Evolutionary conservation across 2,888 invertebrate genomes (phyloP).

Genomic region (Epinotia nisella): DNA sequence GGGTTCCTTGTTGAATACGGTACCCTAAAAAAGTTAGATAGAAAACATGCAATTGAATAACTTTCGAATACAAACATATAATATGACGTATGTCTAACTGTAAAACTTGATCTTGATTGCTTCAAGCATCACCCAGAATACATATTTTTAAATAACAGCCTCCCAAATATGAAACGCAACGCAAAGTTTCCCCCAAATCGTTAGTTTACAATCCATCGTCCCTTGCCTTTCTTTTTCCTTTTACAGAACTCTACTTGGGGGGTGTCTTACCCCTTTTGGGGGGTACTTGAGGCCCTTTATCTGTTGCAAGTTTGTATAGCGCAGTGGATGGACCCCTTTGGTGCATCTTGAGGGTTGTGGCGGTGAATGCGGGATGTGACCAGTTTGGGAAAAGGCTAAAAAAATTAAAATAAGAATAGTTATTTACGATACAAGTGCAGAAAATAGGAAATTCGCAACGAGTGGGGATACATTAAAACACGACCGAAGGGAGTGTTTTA

Average conservation of each 20-base stretch:
- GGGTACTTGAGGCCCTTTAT: constrained; percentile 82
- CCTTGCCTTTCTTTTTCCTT: constrained; percentile 75
- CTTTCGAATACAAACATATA: no score
- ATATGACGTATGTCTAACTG: no score
- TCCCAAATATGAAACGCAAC: constrained; percentile 15
- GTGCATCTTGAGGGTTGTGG: constrained; percentile 79
- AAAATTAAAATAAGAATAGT: constrained; percentile 19
- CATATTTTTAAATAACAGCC: neutral
- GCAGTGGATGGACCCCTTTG: constrained; percentile 81
- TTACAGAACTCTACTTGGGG: constrained; percentile 76
- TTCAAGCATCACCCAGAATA: no score
- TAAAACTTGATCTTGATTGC: no score
- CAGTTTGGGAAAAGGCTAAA: constrained; percentile 45
- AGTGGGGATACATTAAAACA: no score
- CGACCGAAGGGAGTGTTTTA: no score
- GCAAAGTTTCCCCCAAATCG: constrained; percentile 47
- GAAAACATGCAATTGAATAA: no score
- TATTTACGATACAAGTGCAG: no score
- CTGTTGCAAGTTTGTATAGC: constrained; percentile 83
- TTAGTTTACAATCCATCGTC: constrained; percentile 60
- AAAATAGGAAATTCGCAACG: no score
- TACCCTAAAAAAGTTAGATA: no score
- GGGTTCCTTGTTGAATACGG: no score
- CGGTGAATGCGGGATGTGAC: constrained; percentile 58
- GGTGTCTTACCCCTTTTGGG: constrained; percentile 83